These are phyloP conservation scores for Sarcoramphus papa DNA, from an alignment of 2,797 vertebrate genomes.

Conservation along the genomic window DNA sequence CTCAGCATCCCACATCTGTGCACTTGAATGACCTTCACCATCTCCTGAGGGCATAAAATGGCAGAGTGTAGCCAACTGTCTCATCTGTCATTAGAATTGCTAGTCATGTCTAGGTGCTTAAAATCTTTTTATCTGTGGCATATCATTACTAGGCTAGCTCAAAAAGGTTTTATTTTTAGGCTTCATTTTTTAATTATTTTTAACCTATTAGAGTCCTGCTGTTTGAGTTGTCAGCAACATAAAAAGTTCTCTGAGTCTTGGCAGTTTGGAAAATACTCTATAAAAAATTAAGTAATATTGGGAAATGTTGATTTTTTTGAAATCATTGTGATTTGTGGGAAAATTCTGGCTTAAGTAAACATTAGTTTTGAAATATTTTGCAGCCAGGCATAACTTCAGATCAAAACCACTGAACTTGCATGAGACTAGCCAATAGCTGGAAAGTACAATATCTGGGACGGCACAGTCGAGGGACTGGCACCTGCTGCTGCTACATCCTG, in stretches of 20 bases:
- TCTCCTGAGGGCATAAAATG: neutral
- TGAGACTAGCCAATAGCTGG: neutral
- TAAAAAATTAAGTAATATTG: neutral
- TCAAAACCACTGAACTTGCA: neutral
- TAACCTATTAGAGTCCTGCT: neutral
- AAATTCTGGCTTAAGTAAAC: neutral
- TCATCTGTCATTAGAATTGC: neutral
- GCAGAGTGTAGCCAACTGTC: neutral
- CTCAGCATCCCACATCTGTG: neutral
- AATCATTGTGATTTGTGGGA: neutral
- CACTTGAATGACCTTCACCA: neutral
- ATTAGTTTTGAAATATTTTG: neutral
- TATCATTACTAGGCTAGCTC: neutral
- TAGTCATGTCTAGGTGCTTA: neutral
- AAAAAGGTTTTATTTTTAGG: neutral
- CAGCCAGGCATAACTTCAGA: neutral
- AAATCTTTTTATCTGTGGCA: neutral
- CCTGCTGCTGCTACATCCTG: neutral
- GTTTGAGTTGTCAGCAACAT: neutral
- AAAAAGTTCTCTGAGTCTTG: neutral
- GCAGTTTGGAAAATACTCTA: neutral
- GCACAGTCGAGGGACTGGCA: neutral
- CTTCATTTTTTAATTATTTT: neutral
- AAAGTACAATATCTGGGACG: neutral
- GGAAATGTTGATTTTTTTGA: neutral